Evolutionary conservation across 2,888 invertebrate species (phyloP).

Genomic region (Lypha dubia): DNA sequence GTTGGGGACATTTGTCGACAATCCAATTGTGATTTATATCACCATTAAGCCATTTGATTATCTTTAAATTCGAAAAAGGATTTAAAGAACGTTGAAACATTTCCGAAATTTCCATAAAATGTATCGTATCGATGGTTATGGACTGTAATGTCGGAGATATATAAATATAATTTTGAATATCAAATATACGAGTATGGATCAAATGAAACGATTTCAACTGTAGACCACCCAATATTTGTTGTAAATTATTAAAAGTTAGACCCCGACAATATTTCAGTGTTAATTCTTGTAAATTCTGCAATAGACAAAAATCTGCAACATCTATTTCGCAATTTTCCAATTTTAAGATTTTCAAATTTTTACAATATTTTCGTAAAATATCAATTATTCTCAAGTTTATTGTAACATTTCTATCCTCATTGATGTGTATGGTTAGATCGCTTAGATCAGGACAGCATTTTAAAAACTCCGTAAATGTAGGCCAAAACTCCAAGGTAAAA

Average conservation of each 20-base stretch:
- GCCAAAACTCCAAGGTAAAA: conserved; percentile 45
- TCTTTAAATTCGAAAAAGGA: conserved; percentile 25
- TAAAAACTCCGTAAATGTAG: conserved; percentile 32
- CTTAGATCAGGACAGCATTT: conserved; percentile 10
- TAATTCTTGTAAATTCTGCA: conserved; percentile 36
- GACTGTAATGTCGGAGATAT: conserved; percentile 32
- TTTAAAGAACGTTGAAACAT: conserved; percentile 63
- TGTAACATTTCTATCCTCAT: background rate
- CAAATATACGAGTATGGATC: conserved; percentile 33
- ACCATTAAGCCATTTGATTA: conserved; percentile 47
- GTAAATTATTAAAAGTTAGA: conserved; percentile 57
- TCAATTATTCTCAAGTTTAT: conserved; percentile 46
- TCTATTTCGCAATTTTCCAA: conserved; percentile 51
- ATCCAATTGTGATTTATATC: conserved; percentile 60
- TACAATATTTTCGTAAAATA: conserved; percentile 44
- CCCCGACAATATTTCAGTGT: conserved; percentile 25
- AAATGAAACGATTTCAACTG: conserved; percentile 37
- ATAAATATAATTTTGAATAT: conserved; percentile 49
- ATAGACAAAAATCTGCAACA: conserved; percentile 35
- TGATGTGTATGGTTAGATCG: conserved; percentile 20
- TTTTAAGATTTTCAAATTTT: conserved; percentile 10
- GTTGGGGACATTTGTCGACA: conserved; percentile 53
- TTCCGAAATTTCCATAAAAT: conserved; percentile 44
- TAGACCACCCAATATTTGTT: conserved; percentile 60
- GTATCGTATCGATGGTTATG: conserved; percentile 52